Evolutionary conservation across 2,888 invertebrate species (phyloP).

Genomic region (Empis stercorea): DNA sequence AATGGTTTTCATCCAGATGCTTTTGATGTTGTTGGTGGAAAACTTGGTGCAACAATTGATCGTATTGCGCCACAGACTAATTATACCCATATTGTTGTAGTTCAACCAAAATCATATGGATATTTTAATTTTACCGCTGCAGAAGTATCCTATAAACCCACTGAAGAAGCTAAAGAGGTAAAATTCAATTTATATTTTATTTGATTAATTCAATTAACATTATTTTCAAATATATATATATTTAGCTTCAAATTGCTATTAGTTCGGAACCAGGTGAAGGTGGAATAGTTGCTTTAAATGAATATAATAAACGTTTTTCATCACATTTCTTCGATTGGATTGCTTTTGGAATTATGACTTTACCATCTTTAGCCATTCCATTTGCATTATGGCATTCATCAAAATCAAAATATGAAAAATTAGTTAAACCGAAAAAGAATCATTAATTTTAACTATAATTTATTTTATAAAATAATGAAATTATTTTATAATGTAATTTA

Average conservation of each 20-base stretch:
- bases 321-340: constrained; percentile 96
- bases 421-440: constrained; percentile 56
- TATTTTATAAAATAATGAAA: not conserved
- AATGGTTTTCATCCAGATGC: constrained; percentile 84
- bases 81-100: constrained; percentile 84
- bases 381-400: constrained; percentile 90
- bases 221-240: not conserved
- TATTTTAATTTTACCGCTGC: constrained; percentile 97
- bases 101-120: constrained; percentile 79
- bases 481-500: too few relatives aligned
- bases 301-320: constrained; percentile 93
- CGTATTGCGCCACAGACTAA: constrained; percentile 88
- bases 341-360: constrained; percentile 91
- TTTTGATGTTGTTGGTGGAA: constrained; percentile 81
- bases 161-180: constrained; percentile 68
- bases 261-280: constrained; percentile 94
- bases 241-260: constrained; percentile 54
- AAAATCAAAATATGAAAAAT: constrained; percentile 84
- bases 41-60: constrained; percentile 68
- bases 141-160: constrained; percentile 74
- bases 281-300: constrained; percentile 79
- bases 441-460: not conserved
- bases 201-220: not conserved
- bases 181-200: constrained; percentile 17
- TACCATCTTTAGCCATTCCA: constrained; percentile 89